Evolutionary conservation across 1,140 invertebrate species (phyloP).

Genomic region (Drosophila kurseongensis): DNA sequence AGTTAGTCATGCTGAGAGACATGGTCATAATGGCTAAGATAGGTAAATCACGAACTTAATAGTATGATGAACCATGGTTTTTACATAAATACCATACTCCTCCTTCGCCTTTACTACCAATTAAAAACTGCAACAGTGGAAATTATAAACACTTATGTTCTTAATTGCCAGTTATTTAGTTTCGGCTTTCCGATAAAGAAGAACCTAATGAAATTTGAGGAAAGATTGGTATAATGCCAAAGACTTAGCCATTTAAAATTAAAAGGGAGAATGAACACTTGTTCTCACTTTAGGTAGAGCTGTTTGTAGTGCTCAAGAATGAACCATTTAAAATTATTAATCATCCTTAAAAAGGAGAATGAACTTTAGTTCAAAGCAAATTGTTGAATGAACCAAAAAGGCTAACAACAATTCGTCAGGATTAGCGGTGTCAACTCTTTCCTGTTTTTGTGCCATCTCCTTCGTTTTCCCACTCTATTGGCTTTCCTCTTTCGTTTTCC

Average conservation of each 20-base stretch:
- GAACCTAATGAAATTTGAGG: no score
- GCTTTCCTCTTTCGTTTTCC: conserved; percentile 21
- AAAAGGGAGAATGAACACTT: not conserved
- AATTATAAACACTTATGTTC: not conserved
- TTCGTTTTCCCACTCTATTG: conserved; percentile 13
- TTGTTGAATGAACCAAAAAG: conserved; percentile 27
- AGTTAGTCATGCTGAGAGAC: not conserved
- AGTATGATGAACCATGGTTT: not conserved
- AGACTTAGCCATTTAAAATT: not conserved
- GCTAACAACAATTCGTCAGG: conserved; percentile 58
- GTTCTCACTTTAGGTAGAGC: no score
- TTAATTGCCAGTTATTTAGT: conserved; percentile 6
- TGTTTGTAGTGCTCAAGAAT: not conserved
- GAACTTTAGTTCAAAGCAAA: not conserved
- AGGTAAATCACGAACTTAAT: not conserved
- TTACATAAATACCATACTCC: not conserved
- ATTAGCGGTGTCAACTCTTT: conserved; percentile 63
- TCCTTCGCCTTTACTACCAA: not conserved
- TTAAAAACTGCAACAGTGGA: not conserved
- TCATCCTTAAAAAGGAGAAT: not conserved
- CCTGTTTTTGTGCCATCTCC: conserved; percentile 14
- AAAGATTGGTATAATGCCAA: no score
- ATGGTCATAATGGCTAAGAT: not conserved
- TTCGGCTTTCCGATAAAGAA: not conserved
- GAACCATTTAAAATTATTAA: not conserved